Evolutionary conservation across 2,113 vertebrate species (phyloP), one percentile per base, ranked within the genome.

Genomic region (Sterrhoptilus dennistouni): DNA sequence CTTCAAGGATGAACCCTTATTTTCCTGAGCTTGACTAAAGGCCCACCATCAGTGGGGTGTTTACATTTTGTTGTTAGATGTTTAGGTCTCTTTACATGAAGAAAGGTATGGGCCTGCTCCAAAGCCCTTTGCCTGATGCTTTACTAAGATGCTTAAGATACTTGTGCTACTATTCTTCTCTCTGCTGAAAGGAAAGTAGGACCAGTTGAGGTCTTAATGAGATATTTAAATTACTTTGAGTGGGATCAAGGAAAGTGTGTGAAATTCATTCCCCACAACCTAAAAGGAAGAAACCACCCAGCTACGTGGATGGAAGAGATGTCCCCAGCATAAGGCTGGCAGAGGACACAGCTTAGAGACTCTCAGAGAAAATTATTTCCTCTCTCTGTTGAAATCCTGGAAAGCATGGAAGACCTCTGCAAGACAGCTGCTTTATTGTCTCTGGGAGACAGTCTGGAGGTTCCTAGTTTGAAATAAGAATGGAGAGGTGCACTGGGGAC

Each of bases 251-350:
- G 22, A 53, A 36, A 66, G 7, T 19, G 20, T 49, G 10, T 61
- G 24, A 25, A 12, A 70, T 9, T 68, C 24, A 29, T 49, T 20
- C 14, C 24, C 5, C 0, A 2, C 7, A 15, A 2, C 9, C 27
- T 3, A 4, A 70, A 66, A 76, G 13, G 24, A 79, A 86, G 47
- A 75, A 91, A 66, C 5, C 0, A 4, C 23, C 11, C 12, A 45
- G 12, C 8, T 81, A 14, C 0, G 1, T 52, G 23, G 20, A 35
- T 42, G 12, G 52, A 78, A 71, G 45, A 33, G 17, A 35, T 33
- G 8, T 59, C 14, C 24, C 11, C 47, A 71, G 57, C 19, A 19
- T 17, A 77, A 64, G 28, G 20, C 59, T 64, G 36, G 33, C 19
- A 93, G 47, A 75, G 14, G 8, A 66, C 0, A 0, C 28, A 61